Conservation (phyloP, 2,888 invertebrate genomes). For the Melipona beecheii region DNA sequence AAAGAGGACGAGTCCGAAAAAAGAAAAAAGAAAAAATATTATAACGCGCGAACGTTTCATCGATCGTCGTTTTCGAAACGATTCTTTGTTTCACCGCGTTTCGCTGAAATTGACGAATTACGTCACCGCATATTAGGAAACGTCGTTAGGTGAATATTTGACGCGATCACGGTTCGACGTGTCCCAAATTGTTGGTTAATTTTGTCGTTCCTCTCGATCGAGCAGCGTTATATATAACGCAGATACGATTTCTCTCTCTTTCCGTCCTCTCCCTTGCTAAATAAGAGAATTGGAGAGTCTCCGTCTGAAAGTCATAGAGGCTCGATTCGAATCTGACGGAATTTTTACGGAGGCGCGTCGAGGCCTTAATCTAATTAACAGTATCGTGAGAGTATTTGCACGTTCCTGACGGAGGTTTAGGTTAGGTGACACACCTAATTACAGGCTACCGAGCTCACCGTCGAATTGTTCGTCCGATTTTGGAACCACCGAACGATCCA, state of each 20-base stretch:
- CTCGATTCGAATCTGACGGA: not conserved
- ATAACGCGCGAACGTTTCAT: not conserved
- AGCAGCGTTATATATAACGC: not conserved
- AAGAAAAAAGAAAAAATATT: too few species aligned
- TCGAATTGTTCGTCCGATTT: constrained; percentile 50
- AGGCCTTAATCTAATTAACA: constrained; percentile 51
- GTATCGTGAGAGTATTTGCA: constrained; percentile 55
- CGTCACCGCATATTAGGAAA: not conserved
- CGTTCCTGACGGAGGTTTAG: constrained; percentile 38
- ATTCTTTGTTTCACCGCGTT: too few species aligned
- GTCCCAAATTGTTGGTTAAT: not conserved
- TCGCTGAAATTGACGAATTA: not conserved
- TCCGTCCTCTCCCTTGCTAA: not conserved
- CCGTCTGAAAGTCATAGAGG: not conserved
- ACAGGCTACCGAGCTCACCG: constrained; percentile 25
- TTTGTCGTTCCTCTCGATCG: too few species aligned
- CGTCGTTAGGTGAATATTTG: not conserved
- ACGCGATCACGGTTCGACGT: not conserved
- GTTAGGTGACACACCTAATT: too few species aligned
- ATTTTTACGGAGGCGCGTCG: constrained; percentile 43
- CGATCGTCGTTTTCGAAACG: too few species aligned
- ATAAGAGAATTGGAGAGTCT: too few species aligned
- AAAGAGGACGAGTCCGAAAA: not conserved
- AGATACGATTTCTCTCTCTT: not conserved
- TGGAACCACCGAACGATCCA: constrained; percentile 8